Evolutionary conservation across 2,113 vertebrate genomes (phyloP).

Genomic region (Pica pica): DNA sequence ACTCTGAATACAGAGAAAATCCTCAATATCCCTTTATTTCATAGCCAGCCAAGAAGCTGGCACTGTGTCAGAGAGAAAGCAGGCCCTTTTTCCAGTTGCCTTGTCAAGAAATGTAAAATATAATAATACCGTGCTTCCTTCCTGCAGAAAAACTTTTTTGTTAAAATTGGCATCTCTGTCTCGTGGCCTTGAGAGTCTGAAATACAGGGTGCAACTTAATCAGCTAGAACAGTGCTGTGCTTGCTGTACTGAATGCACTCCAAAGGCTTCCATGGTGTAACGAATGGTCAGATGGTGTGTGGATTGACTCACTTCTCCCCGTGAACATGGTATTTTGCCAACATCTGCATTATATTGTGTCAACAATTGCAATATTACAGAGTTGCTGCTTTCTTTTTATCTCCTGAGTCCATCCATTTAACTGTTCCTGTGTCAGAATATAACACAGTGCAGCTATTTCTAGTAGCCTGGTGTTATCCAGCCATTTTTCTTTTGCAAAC

Average conservation of each 20-base stretch:
- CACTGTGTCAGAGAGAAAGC: neutral
- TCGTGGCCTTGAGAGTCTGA: slow-evolving; percentile 19
- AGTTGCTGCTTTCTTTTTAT: neutral
- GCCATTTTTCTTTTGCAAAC: neutral
- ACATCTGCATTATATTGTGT: slow-evolving; percentile 33
- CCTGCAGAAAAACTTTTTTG: slow-evolving; percentile 30
- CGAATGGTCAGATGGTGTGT: neutral
- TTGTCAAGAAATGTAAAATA: slow-evolving; percentile 38
- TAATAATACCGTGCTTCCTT: slow-evolving; percentile 30
- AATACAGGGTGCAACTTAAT: slow-evolving; percentile 56
- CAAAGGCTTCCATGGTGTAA: neutral
- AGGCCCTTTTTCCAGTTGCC: slow-evolving; percentile 15
- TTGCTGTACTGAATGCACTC: slow-evolving; percentile 22
- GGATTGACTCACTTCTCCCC: slow-evolving; percentile 23
- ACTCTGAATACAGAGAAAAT: neutral
- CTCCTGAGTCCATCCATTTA: neutral
- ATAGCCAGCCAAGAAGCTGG: neutral
- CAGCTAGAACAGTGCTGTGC: slow-evolving; percentile 48
- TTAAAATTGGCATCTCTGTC: slow-evolving; percentile 43
- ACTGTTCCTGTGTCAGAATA: neutral
- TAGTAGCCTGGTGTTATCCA: neutral
- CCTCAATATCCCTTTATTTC: neutral
- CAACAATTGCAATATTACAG: slow-evolving; percentile 16
- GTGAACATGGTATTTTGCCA: slow-evolving; percentile 8
- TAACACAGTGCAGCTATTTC: neutral